Conservation (phyloP, 2,113 vertebrate genomes). For the Hypanus sabinus region DNA sequence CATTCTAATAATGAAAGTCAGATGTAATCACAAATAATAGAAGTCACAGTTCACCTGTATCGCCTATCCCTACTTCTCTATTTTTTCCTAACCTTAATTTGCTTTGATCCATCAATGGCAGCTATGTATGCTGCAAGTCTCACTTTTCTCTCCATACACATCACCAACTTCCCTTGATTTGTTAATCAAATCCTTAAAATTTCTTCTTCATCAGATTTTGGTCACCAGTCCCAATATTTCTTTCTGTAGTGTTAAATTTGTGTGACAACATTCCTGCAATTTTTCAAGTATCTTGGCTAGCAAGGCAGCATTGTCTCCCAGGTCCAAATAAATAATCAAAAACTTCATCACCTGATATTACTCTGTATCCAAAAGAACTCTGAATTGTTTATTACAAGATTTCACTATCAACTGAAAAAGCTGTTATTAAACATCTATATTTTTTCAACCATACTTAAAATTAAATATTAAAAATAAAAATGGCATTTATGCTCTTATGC, state of each 20-base stretch:
- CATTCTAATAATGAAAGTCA: neutral
- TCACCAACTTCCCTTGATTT: neutral
- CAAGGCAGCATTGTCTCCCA: no score
- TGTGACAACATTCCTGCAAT: neutral
- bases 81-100: neutral
- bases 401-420: neutral
- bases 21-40: neutral
- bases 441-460: neutral
- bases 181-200: constrained; percentile 1
- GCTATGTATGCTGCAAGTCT: no score
- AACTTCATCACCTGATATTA: no score
- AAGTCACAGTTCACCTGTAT: neutral
- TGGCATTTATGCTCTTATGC: neutral
- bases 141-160: no score
- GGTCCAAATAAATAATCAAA: no score
- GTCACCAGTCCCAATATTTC: neutral
- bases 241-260: neutral
- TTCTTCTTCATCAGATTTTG: neutral
- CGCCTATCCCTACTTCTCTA: neutral
- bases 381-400: neutral
- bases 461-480: neutral
- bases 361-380: no score
- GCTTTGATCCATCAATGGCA: no score
- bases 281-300: no score
- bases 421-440: neutral